Percentiles rank a stretch among this genome's conserved stretches.
Evolutionary conservation across 2,888 invertebrate species (phyloP).

Genomic region (Cryptosula pallasiana): DNA sequence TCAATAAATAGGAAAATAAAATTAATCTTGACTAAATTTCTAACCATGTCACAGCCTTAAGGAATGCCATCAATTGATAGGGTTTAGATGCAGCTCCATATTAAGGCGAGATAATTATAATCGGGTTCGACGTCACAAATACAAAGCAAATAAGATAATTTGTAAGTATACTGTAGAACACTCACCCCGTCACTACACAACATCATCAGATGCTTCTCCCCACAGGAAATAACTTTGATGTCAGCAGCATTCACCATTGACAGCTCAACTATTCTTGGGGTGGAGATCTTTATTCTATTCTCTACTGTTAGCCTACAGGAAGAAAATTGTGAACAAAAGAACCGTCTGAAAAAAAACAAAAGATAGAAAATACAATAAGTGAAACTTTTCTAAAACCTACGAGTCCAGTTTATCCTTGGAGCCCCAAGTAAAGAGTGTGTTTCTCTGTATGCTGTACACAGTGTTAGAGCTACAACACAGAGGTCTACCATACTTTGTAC

Average conservation of each 20-base stretch:
- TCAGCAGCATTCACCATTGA: not conserved
- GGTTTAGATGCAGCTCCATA: too few relatives aligned
- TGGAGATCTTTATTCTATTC: not conserved
- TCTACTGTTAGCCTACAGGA: not conserved
- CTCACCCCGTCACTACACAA: not conserved
- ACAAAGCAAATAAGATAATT: not conserved
- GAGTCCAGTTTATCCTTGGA: not conserved
- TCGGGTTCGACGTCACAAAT: too few relatives aligned
- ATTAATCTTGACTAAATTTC: too few relatives aligned
- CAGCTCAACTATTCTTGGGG: not conserved
- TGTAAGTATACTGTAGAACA: not conserved
- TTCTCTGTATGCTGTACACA: not conserved
- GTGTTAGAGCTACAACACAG: not conserved
- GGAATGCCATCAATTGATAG: too few relatives aligned
- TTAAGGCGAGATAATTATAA: too few relatives aligned
- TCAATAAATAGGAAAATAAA: too few relatives aligned
- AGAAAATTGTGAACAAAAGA: too few relatives aligned
- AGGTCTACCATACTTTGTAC: not conserved
- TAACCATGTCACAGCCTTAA: too few relatives aligned
- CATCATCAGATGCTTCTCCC: slow-evolving; percentile 18
- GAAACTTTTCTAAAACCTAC: not conserved
- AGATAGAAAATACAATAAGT: not conserved
- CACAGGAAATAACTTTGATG: not conserved
- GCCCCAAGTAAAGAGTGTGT: slow-evolving; percentile 6
- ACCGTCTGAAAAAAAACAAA: not conserved